A percentile compares a stretch with the other conserved stretches of the same genome.
Conservation (phyloP, 2,888 invertebrate genomes). For the Cryptophagus acutangulus region DNA sequence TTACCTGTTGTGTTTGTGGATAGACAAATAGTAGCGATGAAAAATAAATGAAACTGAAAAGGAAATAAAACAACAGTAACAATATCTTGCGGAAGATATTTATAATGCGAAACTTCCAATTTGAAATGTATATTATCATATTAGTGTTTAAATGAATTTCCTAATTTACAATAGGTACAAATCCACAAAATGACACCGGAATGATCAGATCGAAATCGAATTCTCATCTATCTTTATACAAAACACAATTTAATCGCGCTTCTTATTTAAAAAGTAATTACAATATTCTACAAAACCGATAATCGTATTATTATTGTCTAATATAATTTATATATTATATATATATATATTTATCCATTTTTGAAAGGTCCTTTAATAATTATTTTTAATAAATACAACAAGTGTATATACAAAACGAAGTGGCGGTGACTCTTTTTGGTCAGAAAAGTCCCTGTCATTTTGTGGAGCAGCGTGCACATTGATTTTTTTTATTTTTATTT, state of each 20-base stretch:
- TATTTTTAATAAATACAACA: slow-evolving; percentile 27
- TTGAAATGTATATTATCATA: slow-evolving; percentile 43
- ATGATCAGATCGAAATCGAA: neutral
- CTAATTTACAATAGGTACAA: slow-evolving; percentile 42
- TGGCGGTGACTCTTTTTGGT: neutral
- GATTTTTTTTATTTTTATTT: slow-evolving; percentile 15
- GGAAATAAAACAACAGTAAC: slow-evolving; percentile 19
- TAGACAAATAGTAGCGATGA: too few relatives aligned
- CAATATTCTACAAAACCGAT: slow-evolving; percentile 4
- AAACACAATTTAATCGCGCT: neutral
- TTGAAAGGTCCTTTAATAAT: slow-evolving; percentile 9
- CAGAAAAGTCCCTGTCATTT: slow-evolving; percentile 26
- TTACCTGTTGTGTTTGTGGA: too few relatives aligned
- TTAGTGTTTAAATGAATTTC: slow-evolving; percentile 37
- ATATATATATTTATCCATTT: slow-evolving; percentile 26
- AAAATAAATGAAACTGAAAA: neutral
- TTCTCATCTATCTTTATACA: slow-evolving; percentile 2
- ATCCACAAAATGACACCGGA: slow-evolving; percentile 32
- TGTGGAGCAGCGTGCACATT: slow-evolving; percentile 41
- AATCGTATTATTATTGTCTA: slow-evolving; percentile 37
- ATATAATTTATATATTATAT: slow-evolving; percentile 19
- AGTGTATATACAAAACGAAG: slow-evolving; percentile 38
- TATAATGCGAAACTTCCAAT: slow-evolving; percentile 49
- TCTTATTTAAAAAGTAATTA: neutral
- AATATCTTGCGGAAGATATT: slow-evolving; percentile 44